Conservation (phyloP, 2,797 vertebrate species). For the Euphonia xanthogaster region DNA sequence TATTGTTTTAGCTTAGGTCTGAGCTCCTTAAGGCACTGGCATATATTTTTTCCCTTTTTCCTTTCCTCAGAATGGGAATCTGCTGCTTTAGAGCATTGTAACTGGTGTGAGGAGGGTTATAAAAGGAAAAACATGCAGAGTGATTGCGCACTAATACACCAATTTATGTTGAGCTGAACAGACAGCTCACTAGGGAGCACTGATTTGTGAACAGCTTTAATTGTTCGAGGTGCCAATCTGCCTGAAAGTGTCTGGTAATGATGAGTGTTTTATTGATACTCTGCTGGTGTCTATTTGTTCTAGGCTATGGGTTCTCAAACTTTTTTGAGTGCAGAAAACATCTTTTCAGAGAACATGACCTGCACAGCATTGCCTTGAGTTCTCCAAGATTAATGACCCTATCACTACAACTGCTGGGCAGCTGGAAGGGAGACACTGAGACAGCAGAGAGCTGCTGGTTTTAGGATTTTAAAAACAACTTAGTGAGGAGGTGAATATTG, state of each 20-base stretch:
- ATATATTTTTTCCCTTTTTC: background rate
- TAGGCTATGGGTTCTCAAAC: background rate
- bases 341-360: background rate
- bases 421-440: background rate
- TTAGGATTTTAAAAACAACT: background rate
- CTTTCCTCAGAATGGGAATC: background rate
- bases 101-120: background rate
- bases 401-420: background rate
- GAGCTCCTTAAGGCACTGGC: background rate
- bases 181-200: background rate
- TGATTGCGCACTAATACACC: background rate
- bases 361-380: background rate
- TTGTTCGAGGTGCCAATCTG: background rate
- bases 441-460: background rate
- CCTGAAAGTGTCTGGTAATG: background rate
- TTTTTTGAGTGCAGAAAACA: background rate
- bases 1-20: background rate
- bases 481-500: background rate
- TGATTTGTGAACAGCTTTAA: slow-evolving; percentile 41
- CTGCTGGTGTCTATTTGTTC: background rate
- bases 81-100: slow-evolving; percentile 6
- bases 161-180: slow-evolving; percentile 22
- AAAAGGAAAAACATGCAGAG: slow-evolving; percentile 3
- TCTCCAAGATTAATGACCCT: background rate
- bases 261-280: background rate